These are phyloP conservation scores for Manis crassicaudata DNA, from an alignment of 2,797 vertebrate species.

Conservation along the genomic window DNA sequence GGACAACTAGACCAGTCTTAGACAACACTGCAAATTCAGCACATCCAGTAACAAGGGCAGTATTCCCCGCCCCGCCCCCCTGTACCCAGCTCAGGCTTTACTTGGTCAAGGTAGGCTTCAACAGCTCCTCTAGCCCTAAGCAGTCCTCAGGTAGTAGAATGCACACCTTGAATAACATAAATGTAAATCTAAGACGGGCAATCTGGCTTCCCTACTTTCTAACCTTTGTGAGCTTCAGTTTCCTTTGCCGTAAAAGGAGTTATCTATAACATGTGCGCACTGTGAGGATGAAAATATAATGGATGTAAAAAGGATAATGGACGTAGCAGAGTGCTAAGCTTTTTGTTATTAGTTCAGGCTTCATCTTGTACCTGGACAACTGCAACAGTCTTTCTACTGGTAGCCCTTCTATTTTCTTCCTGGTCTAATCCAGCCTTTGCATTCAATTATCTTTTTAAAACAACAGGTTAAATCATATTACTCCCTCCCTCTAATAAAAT, in stretches of 20 bases:
- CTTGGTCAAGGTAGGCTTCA: background rate
- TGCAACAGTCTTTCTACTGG: background rate
- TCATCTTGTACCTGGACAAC: background rate
- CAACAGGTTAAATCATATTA: background rate
- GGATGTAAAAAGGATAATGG: background rate
- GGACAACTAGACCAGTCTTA: background rate
- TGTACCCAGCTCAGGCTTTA: rapidly evolving
- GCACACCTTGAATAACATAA: background rate
- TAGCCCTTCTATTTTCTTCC: background rate
- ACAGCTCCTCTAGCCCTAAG: background rate
- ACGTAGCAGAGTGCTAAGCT: background rate
- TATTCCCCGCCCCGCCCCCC: rapidly evolving
- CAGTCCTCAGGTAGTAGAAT: background rate
- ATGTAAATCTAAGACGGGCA: background rate
- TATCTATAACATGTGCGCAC: background rate
- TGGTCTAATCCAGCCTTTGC: background rate
- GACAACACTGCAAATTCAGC: background rate
- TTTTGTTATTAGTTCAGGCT: background rate
- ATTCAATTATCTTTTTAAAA: conserved; percentile 8
- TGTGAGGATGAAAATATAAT: background rate
- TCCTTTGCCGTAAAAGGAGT: conserved; percentile 25
- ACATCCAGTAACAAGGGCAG: rapidly evolving
- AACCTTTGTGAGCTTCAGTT: background rate
- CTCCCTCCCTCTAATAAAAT: background rate
- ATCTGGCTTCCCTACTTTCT: background rate